Base-by-base conservation (phyloP, 1,140 invertebrate genomes). In the Nephila pilipes region DNA sequence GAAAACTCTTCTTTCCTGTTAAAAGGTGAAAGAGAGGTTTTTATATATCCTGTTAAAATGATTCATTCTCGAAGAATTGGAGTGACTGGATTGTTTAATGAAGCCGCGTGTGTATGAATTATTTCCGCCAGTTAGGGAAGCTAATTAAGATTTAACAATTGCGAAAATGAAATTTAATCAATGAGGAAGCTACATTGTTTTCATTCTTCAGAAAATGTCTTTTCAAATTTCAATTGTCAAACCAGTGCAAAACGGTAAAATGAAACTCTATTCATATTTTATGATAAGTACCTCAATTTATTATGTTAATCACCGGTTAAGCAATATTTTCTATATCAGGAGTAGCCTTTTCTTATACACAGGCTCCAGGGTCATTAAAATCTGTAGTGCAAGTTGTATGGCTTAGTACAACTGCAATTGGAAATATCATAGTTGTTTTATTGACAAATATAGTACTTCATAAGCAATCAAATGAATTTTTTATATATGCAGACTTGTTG, bases 261-360 rank as follows among this genome's bases (percentile, higher is more conserved):
- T 18, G 6, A 8, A 85, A 85, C 54, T 55, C 38, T 54, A 5
- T 85, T 54, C 81, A 85, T 25, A 85, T 85, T 20, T 36, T 85
- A 20, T 55, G 16, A 14, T 57, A 87, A 60, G 20, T 87, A 20
- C 85, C 81, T 0, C 98, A 99, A 95, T 98, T 98, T 95, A 95
- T 98, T 38, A 95, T 98, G 1, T 97, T 99, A 93, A 98, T 98
- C 0, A 96, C 97, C 94, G 98, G 96, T 5, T 98, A 97, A 95
- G 96, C 99, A 46, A 97, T 99, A 96, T 99, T 99, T 95, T 98
- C 97, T 0, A 97, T 99, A 18, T 99, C 98, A 0, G 98, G 98
- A 18, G 96, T 99, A 18, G 97, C 98, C 94, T 99, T 99, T 95
- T 97, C 98, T 0, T 99, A 99, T 95, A 96, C 96, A n/a, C 96